These are phyloP conservation scores for Hypsibius dujardini DNA, from an alignment of 1,140 invertebrate species.

Conservation along the genomic window DNA sequence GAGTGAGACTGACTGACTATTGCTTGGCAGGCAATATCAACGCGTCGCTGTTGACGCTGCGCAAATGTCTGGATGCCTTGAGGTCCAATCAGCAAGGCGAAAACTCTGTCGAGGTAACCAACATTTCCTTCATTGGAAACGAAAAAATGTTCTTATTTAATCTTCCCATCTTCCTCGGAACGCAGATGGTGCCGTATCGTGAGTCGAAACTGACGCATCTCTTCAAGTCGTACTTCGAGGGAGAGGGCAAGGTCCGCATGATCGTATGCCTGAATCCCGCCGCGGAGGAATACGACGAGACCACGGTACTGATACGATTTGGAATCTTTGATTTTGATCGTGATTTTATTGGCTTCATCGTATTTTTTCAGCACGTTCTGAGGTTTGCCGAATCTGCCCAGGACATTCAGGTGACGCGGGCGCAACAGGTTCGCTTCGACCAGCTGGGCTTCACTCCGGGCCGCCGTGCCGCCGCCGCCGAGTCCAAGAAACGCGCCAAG, in stretches of 20 bases:
- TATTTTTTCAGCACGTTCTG: neutral
- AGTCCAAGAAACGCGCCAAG: neutral
- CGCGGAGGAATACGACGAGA: conserved; percentile 82
- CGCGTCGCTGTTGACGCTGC: neutral
- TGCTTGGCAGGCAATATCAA: conserved; percentile 11
- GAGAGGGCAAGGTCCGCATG: conserved; percentile 85
- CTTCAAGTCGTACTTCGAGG: conserved; percentile 96
- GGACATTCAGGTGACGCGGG: neutral
- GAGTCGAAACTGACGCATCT: conserved; percentile 87
- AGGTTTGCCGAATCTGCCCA: neutral
- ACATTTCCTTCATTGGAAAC: neutral
- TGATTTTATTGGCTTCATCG: neutral
- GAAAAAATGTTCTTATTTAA: no score
- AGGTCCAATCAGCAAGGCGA: conserved; percentile 28
- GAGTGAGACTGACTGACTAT: conserved; percentile 22
- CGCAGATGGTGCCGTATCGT: conserved; percentile 65
- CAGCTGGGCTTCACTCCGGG: neutral
- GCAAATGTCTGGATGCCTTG: neutral
- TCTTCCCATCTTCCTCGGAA: no score
- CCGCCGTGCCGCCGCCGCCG: neutral
- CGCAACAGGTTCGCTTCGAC: neutral
- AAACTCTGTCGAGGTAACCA: conserved; percentile 32
- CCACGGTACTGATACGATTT: conserved; percentile 39
- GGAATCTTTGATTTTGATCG: neutral
- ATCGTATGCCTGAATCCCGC: conserved; percentile 89